Evolutionary conservation across 2,888 invertebrate species (phyloP).

Genomic region (Gibbula magus): DNA sequence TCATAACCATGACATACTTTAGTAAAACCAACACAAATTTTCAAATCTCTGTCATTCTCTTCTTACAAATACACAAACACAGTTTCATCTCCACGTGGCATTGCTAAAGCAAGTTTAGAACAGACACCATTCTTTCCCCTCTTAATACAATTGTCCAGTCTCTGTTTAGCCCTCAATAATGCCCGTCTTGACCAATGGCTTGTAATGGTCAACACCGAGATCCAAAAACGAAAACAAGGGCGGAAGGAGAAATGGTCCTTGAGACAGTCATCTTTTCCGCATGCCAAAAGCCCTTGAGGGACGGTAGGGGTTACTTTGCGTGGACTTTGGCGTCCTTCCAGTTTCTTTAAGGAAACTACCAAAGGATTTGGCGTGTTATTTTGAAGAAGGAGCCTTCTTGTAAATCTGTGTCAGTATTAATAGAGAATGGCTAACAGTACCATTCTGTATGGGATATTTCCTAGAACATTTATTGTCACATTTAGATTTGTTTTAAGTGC

Average conservation of each 20-base stretch:
- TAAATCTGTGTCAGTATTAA: background rate
- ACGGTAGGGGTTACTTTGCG: background rate
- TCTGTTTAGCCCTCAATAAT: background rate
- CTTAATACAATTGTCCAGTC: background rate
- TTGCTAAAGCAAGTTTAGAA: too few species aligned
- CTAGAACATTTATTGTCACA: background rate
- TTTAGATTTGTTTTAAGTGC: background rate
- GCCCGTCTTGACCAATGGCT: background rate
- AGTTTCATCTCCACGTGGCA: too few species aligned
- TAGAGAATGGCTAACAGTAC: background rate
- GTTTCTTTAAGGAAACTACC: background rate
- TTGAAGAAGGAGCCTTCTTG: background rate
- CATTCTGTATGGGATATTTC: background rate
- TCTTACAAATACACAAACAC: too few species aligned
- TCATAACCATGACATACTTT: too few species aligned
- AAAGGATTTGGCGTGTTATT: background rate
- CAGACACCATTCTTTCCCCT: too few species aligned
- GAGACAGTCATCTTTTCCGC: slow-evolving; percentile 1
- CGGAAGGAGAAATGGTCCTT: background rate
- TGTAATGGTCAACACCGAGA: background rate
- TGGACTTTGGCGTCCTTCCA: slow-evolving; percentile 5
- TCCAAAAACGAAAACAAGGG: background rate
- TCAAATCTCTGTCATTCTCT: too few species aligned
- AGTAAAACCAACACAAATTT: too few species aligned
- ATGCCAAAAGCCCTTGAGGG: background rate